These are phyloP conservation scores for Charina bottae DNA, from an alignment of 2,113 vertebrate genomes.

Conservation along the genomic window DNA sequence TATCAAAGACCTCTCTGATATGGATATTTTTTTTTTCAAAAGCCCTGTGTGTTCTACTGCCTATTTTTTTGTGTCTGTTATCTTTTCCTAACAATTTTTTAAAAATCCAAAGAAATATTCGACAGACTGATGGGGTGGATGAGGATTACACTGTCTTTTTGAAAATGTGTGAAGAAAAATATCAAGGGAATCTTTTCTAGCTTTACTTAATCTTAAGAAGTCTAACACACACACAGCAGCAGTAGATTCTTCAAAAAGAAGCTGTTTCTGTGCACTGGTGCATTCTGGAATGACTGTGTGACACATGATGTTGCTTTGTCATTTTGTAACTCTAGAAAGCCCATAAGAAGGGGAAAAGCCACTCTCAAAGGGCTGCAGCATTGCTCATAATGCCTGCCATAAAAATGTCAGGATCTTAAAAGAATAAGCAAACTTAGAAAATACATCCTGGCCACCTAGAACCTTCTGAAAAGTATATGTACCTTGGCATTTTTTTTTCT, in stretches of 20 bases:
- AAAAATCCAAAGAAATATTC: background rate
- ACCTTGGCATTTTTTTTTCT: background rate
- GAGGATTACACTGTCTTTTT: background rate
- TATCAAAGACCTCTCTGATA: background rate
- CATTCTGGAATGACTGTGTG: background rate
- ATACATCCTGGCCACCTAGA: background rate
- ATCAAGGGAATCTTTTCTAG: background rate
- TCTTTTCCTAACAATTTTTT: background rate
- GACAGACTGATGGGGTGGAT: background rate
- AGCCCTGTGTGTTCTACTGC: background rate
- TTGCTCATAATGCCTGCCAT: background rate
- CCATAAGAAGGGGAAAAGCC: background rate
- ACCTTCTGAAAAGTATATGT: background rate
- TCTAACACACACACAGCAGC: background rate
- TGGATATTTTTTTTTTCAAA: background rate
- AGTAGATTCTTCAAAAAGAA: background rate
- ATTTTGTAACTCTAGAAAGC: background rate
- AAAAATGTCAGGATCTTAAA: background rate
- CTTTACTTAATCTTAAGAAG: background rate
- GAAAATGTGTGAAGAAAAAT: background rate
- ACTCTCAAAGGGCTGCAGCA: background rate
- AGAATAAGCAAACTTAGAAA: background rate
- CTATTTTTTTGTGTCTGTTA: background rate
- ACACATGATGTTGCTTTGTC: background rate
- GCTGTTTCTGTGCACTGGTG: background rate